Evolutionary conservation across 92 coral and sea anemone species (phyloP).

Genomic region (Porites rus): DNA sequence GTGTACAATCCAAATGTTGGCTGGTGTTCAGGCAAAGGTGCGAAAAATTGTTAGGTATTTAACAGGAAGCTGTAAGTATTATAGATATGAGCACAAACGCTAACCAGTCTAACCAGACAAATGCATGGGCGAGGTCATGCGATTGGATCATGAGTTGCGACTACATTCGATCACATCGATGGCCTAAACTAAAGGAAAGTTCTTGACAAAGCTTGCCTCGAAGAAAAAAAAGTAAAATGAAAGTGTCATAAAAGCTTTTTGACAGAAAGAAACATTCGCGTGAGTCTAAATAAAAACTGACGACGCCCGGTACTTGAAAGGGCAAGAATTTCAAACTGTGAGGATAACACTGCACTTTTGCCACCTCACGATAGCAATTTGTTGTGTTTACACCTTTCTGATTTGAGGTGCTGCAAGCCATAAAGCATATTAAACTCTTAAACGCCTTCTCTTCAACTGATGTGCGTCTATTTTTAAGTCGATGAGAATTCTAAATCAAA

Average conservation of each 20-base stretch:
- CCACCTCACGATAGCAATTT: constrained; percentile 32
- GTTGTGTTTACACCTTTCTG: neutral
- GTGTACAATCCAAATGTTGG: neutral
- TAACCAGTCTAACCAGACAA: neutral
- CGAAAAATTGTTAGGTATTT: neutral
- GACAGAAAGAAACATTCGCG: constrained; percentile 23
- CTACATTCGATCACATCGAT: neutral
- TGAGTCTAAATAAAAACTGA: constrained; percentile 10
- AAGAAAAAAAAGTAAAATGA: neutral
- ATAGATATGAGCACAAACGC: neutral
- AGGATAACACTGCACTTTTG: neutral
- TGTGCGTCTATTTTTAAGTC: neutral
- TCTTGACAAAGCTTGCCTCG: neutral
- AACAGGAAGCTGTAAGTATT: neutral
- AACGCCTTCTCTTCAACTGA: constrained; percentile 1
- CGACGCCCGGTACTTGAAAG: constrained; percentile 34
- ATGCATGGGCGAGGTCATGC: neutral
- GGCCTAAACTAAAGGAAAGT: neutral
- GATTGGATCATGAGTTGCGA: neutral
- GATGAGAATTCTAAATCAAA: neutral
- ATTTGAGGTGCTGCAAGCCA: neutral
- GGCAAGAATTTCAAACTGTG: constrained; percentile 20
- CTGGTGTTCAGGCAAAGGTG: neutral
- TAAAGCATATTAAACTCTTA: neutral
- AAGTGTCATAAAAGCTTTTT: neutral